These are phyloP conservation scores for Pseudopleuronectes americanus DNA, from an alignment of 2,797 vertebrate species.

Conservation along the genomic window DNA sequence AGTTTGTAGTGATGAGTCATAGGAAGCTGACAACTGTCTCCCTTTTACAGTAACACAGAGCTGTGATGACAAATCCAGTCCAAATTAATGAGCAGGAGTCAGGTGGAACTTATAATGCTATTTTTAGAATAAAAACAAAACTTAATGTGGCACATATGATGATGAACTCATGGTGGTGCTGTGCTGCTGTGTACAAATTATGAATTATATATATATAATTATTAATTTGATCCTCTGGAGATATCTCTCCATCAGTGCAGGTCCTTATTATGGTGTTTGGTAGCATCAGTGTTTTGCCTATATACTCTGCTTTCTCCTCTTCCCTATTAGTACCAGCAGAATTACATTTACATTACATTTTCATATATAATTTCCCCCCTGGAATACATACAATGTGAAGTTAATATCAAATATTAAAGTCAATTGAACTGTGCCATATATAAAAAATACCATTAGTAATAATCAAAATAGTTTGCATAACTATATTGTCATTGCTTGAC, in stretches of 20 bases:
- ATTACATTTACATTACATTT: not conserved
- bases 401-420: too few species aligned
- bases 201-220: not conserved
- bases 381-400: too few species aligned
- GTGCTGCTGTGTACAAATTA: not conserved
- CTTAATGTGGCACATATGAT: conserved; percentile 2
- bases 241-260: conserved; percentile 7
- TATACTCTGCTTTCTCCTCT: not conserved
- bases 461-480: not conserved
- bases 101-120: conserved; percentile 14
- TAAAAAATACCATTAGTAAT: not conserved
- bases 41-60: conserved; percentile 37
- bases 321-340: not conserved
- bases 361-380: too few species aligned
- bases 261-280: conserved; percentile 14
- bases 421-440: too few species aligned
- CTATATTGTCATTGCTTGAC: not conserved
- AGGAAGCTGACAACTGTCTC: conserved; percentile 44
- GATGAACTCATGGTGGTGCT: not conserved
- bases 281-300: conserved; percentile 20
- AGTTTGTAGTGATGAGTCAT: conserved; percentile 57
- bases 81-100: conserved; percentile 25
- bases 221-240: not conserved
- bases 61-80: conserved; percentile 39
- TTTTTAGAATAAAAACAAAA: conserved; percentile 23